These are phyloP conservation scores for Ostrea denselamellosa DNA, from an alignment of 1,140 invertebrate genomes.

Conservation along the genomic window DNA sequence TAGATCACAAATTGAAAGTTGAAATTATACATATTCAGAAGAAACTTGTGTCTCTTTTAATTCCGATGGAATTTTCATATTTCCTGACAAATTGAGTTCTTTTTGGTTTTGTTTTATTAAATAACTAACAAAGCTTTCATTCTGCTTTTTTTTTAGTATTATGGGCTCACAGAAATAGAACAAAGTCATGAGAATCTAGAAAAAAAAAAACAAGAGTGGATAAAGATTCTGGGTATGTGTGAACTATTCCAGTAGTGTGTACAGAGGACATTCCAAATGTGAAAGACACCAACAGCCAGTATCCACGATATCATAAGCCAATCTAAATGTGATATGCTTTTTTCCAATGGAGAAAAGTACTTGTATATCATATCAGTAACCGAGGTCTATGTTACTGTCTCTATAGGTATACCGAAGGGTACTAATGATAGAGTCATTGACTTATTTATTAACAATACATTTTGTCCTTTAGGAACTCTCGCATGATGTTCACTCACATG, in stretches of 20 bases:
- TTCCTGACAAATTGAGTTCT: too few species aligned
- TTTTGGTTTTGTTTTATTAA: too few species aligned
- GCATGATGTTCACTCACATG: too few species aligned
- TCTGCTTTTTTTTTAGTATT: not conserved
- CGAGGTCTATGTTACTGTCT: not conserved
- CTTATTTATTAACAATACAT: too few species aligned
- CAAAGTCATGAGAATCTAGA: not conserved
- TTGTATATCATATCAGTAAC: not conserved
- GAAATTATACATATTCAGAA: too few species aligned
- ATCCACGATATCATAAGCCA: not conserved
- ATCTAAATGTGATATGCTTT: not conserved
- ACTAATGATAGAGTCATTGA: too few species aligned
- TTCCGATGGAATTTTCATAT: too few species aligned
- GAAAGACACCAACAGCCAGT: not conserved
- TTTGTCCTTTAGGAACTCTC: too few species aligned
- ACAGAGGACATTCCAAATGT: not conserved
- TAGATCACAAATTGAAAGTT: too few species aligned
- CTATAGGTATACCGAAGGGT: not conserved
- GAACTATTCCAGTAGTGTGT: not conserved
- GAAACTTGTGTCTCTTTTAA: too few species aligned
- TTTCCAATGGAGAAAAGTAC: not conserved
- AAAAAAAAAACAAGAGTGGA: not conserved
- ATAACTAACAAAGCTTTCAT: too few species aligned
- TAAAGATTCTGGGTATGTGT: not conserved
- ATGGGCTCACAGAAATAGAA: conserved; percentile 8